Evolutionary conservation across 2,888 invertebrate genomes (phyloP).

Genomic region (Brassicogethes aeneus): DNA sequence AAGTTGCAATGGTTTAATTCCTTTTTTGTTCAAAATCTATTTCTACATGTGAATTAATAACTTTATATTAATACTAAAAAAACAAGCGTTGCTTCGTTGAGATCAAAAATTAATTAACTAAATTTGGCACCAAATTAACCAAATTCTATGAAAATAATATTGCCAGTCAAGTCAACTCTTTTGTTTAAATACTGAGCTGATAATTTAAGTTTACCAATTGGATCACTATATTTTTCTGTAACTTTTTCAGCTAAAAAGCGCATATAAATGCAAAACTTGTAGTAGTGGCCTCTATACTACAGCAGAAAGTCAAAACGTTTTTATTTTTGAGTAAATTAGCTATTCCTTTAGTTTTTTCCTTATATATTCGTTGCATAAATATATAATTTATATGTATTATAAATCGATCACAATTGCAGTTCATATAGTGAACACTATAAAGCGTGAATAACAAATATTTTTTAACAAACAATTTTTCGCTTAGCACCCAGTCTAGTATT

Average conservation of each 20-base stretch:
- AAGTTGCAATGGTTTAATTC: no score
- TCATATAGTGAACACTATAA: slow-evolving; percentile 43
- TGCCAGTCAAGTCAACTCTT: no score
- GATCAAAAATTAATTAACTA: no score
- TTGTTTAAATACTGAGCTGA: no score
- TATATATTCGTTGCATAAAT: slow-evolving; percentile 33
- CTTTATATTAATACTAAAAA: no score
- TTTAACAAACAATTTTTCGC: slow-evolving; percentile 36
- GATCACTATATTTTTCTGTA: no score
- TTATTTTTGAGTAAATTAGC: background rate
- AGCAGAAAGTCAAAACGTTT: background rate
- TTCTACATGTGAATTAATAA: no score
- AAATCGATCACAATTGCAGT: slow-evolving; percentile 43
- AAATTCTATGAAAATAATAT: no score
- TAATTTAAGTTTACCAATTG: no score
- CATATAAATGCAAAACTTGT: background rate
- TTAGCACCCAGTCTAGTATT: slow-evolving; percentile 37
- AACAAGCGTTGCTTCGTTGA: no score
- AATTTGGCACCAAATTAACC: no score
- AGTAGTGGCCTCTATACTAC: background rate
- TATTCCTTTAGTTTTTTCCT: slow-evolving; percentile 6
- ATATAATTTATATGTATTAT: slow-evolving; percentile 31
- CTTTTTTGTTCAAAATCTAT: no score
- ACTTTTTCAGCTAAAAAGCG: background rate
- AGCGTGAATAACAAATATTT: slow-evolving; percentile 35